Evolutionary conservation across 2,888 invertebrate genomes (phyloP).

Genomic region (Teinopalpus imperialis): DNA sequence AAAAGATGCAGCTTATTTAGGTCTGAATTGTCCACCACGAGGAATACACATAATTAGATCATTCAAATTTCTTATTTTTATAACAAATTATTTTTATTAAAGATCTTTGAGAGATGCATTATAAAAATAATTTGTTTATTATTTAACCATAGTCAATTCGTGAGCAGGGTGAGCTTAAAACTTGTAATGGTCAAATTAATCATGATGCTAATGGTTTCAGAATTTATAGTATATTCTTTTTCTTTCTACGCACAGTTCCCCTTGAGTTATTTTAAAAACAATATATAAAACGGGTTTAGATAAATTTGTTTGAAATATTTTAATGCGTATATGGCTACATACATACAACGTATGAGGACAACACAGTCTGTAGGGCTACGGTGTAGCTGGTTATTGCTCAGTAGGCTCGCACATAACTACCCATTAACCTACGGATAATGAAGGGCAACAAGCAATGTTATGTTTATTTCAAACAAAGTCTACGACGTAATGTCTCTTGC

Average conservation of each 20-base stretch:
- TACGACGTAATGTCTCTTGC: conserved; percentile 50
- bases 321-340: too few species aligned
- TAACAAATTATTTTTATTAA: conserved; percentile 3
- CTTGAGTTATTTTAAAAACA: too few species aligned
- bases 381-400: conserved; percentile 71
- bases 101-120: too few species aligned
- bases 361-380: conserved; percentile 49
- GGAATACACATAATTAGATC: conserved; percentile 6
- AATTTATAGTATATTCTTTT: neutral
- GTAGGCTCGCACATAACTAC: conserved; percentile 71
- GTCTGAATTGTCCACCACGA: too few species aligned
- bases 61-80: conserved; percentile 17
- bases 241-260: too few species aligned
- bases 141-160: too few species aligned
- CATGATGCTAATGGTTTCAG: conserved; percentile 6
- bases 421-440: conserved; percentile 72
- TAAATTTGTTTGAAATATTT: too few species aligned
- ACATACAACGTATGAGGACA: conserved; percentile 3
- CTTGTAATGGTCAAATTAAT: conserved; percentile 17
- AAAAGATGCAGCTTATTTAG: too few species aligned
- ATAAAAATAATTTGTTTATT: too few species aligned
- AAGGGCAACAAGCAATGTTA: conserved; percentile 64
- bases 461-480: conserved; percentile 67
- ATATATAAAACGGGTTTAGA: too few species aligned
- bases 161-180: too few species aligned